Base-by-base conservation (phyloP, 2,113 vertebrate species). In the Apteryx owenii region DNA sequence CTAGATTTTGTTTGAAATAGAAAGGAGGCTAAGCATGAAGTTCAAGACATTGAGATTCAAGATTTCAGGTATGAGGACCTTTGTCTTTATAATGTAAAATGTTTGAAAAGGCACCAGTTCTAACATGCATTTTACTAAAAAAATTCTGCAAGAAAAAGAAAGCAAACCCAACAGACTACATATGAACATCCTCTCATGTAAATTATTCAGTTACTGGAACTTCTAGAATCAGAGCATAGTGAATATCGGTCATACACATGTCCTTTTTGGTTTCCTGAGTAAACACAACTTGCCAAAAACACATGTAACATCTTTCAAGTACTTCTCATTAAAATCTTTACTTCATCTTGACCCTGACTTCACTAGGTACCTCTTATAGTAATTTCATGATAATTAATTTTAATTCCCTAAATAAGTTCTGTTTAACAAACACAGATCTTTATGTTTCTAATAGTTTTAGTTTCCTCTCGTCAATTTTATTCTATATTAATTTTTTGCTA, bases 1-100 rank as follows among this genome's bases (percentile, higher is more conserved):
- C 23, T 29, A 89, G 61, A 89, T 82, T 87, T 81, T 82, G 12
- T 95, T 44, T 93, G 81, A 95, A 96, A 93, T 82, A 64, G 58
- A 94, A 87, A 96, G 29, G 5, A 85, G 28, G 14, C n/a, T 62
- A 82, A 88, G 36, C 15, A 29, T 83, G 26, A 93, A 94, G 21
- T 29, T 94, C 46, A 85, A 54, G 23, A 77, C 16, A 66, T 0
- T 60, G 66, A 83, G 36, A 70, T 61, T 77, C 44, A 58, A 70
- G 31, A 65, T 68, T 73, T 77, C 53, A 90, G 12, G 26, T 56
- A 53, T 7, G 61, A 93, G 46, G 80, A 60, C 11, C 12, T 92
- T 78, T 50, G 54, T 51, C 40, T 36, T 78, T 44, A 33, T 71
- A 62, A 65, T 8, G 29, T 5, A 48, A 81, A 33, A 31, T 51